Percentiles rank a stretch among this genome's conserved stretches.
These are phyloP conservation scores for Struthidea cinerea DNA, from an alignment of 2,113 vertebrate genomes.

Conservation along the genomic window DNA sequence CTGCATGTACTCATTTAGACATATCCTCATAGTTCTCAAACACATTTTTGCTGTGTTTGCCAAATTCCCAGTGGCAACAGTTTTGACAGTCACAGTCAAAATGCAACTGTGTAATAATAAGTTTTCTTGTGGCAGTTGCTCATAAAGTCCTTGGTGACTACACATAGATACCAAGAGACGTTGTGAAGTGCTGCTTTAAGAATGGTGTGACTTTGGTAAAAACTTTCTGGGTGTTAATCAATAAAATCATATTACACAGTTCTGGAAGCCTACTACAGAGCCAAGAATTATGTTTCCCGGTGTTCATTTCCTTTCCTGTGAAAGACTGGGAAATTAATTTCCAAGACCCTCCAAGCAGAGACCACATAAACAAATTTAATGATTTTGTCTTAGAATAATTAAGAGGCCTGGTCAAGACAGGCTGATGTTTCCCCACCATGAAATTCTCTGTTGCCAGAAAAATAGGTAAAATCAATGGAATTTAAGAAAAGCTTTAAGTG, in stretches of 20 bases:
- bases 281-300: neutral
- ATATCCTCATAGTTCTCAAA: neutral
- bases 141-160: neutral
- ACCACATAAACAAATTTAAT: neutral
- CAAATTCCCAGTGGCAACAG: neutral
- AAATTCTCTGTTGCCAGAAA: neutral
- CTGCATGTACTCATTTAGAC: neutral
- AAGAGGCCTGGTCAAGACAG: neutral
- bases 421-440: neutral
- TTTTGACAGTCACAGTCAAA: slow-evolving; percentile 50
- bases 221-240: neutral
- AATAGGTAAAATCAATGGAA: neutral
- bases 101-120: slow-evolving; percentile 16
- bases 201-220: neutral
- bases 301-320: neutral
- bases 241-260: neutral
- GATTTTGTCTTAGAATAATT: neutral
- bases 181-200: neutral
- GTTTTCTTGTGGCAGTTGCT: neutral
- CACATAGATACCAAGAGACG: rapidly evolving
- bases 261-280: neutral
- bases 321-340: neutral
- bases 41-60: slow-evolving; percentile 1
- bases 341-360: neutral
- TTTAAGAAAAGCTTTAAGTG: neutral